Conservation (phyloP, 2,113 vertebrate genomes). For the Coreoperca whiteheadi region DNA sequence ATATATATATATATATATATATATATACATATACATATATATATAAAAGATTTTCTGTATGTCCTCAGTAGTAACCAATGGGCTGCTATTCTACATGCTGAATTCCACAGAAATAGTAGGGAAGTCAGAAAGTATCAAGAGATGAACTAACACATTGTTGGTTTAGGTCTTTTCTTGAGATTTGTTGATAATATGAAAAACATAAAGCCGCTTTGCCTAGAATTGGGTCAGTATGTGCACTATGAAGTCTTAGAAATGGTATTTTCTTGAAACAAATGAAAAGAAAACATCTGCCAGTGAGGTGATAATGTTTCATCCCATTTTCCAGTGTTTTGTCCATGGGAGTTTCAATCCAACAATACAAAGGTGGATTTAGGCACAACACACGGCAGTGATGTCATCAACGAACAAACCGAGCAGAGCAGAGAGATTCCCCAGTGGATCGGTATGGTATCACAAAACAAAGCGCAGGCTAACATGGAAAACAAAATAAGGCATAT, state of each 20-base stretch:
- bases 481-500: background rate
- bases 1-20: no score
- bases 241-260: background rate
- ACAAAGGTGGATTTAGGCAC: background rate
- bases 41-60: no score
- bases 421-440: conserved; percentile 6
- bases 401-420: background rate
- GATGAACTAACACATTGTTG: background rate
- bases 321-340: background rate
- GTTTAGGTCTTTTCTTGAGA: background rate
- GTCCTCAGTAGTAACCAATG: background rate
- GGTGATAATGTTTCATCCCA: background rate
- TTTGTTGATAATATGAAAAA: background rate
- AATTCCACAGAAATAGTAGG: no score
- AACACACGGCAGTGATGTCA: background rate
- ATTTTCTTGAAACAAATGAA: background rate
- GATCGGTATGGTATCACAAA: background rate
- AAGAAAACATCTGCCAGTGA: background rate
- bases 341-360: background rate
- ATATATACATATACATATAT: no score
- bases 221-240: background rate
- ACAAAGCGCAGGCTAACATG: background rate
- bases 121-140: no score
- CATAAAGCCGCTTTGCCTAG: background rate
- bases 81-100: background rate